Evolutionary conservation across 1,140 invertebrate species (phyloP).

Genomic region (Ceratina australensis): DNA sequence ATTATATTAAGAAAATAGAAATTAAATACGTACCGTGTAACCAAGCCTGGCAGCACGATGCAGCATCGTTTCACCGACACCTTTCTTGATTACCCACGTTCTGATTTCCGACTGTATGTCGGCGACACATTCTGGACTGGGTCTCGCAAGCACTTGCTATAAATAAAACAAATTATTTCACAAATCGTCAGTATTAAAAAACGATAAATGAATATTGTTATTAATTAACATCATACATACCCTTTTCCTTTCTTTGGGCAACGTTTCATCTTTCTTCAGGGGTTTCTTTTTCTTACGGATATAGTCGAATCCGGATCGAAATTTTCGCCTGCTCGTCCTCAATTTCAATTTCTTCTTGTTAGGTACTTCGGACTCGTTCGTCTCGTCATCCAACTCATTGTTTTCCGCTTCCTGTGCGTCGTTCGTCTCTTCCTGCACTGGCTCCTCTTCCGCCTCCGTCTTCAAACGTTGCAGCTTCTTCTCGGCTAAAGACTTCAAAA

Average conservation of each 20-base stretch:
- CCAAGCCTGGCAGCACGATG: constrained; percentile 93
- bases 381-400: constrained; percentile 63
- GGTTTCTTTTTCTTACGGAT: constrained; percentile 92
- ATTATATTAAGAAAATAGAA: neutral
- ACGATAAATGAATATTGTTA: neutral
- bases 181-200: neutral
- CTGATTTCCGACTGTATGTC: constrained; percentile 93
- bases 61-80: constrained; percentile 93
- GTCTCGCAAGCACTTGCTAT: constrained; percentile 77
- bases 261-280: constrained; percentile 74
- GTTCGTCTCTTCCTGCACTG: constrained; percentile 68
- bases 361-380: constrained; percentile 71
- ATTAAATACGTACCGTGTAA: constrained; percentile 83
- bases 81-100: constrained; percentile 95
- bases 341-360: constrained; percentile 80
- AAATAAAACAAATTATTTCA: constrained; percentile 27
- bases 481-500: constrained; percentile 79
- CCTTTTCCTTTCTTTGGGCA: constrained; percentile 76
- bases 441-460: constrained; percentile 68
- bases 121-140: constrained; percentile 84
- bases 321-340: constrained; percentile 81
- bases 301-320: constrained; percentile 91
- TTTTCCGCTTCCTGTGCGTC: constrained; percentile 73
- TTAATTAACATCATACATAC: constrained; percentile 59
- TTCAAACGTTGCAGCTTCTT: constrained; percentile 76